Evolutionary conservation across 2,888 invertebrate species (phyloP), one percentile per base, ranked within the genome.

Genomic region (Acanthosepion pharaonis): DNA sequence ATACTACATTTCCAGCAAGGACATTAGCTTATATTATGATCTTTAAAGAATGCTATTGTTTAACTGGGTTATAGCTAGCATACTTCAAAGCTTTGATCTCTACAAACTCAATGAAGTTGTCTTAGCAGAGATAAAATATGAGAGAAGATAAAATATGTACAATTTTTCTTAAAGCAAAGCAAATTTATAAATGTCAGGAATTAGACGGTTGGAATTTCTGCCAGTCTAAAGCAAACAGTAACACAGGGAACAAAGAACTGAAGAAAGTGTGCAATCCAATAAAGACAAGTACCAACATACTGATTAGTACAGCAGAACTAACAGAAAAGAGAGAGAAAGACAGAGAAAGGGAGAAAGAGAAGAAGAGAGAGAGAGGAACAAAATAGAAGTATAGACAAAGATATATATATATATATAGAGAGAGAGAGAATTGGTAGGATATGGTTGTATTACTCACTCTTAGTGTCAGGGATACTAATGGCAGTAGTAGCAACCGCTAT

Each of bases 201-300:
- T n/a, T n/a, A 11, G n/a, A n/a, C n/a, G 78, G 78, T 78, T 78
- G 78, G 78, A 78, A 78, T 96, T 33, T 96, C 95, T 0, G 96
- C 96, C 94, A 97, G 95, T 91, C 95, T 95, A 95, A 96, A 95
- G 93, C 95, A 95, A 94, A 95, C 64, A 91, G 95, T 95, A 94
- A 95, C 96, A 95, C 95, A 94, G 94, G 95, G 93, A 94, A 94
- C 25, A 55, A 33, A 94, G 23, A 94, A n/a, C 42, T 49, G 92
- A 33, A 94, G 49, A 92, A 9, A 93, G 25, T 91, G 59, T 51
- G 51, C 59, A 91, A 49, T 48, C 28, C 51, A 94, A 15, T 18
- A 42, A 94, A 91, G 92, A 94, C 94, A 94, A 92, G 91, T 23
- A 93, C n/a, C n/a, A 59, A 28, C 91, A 94, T 94, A 91, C 25